These are phyloP conservation scores for Sarcoramphus papa DNA, from an alignment of 2,797 vertebrate genomes.

Conservation along the genomic window DNA sequence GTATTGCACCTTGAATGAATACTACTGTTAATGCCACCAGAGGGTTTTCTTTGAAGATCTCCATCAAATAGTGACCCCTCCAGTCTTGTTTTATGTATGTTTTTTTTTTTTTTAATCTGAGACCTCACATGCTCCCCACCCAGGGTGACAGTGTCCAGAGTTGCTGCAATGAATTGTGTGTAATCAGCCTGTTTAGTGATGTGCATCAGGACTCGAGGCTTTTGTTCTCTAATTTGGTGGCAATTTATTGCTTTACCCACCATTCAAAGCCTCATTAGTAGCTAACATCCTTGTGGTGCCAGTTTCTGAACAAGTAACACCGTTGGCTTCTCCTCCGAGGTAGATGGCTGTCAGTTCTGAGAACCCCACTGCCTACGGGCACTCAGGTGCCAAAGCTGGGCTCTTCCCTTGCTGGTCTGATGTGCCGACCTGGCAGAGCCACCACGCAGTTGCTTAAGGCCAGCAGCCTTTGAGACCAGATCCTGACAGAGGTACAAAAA, in stretches of 20 bases:
- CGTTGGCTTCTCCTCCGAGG: accelerated
- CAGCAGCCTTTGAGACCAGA: background rate
- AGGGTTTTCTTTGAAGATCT: background rate
- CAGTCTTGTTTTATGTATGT: background rate
- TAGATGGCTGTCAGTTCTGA: background rate
- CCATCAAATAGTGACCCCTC: accelerated
- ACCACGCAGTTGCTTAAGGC: accelerated
- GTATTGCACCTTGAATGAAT: accelerated
- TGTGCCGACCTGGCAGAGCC: background rate
- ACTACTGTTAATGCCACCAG: accelerated
- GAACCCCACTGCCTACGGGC: accelerated
- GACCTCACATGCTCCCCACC: background rate
- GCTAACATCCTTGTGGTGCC: background rate
- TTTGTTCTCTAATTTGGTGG: background rate
- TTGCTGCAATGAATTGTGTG: background rate
- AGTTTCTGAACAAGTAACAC: background rate
- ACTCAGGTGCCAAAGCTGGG: background rate
- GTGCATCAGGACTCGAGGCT: background rate
- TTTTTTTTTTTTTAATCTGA: accelerated
- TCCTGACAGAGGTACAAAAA: background rate
- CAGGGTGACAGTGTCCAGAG: background rate
- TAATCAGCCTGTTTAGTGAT: background rate
- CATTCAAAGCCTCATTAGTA: background rate
- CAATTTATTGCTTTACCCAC: background rate
- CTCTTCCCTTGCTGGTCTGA: accelerated